Percentiles rank a stretch among this genome's conserved stretches.
phyloP scores from a whole-genome alignment of 2,797 vertebrate genomes.

The Capromys pilorides region DNA sequence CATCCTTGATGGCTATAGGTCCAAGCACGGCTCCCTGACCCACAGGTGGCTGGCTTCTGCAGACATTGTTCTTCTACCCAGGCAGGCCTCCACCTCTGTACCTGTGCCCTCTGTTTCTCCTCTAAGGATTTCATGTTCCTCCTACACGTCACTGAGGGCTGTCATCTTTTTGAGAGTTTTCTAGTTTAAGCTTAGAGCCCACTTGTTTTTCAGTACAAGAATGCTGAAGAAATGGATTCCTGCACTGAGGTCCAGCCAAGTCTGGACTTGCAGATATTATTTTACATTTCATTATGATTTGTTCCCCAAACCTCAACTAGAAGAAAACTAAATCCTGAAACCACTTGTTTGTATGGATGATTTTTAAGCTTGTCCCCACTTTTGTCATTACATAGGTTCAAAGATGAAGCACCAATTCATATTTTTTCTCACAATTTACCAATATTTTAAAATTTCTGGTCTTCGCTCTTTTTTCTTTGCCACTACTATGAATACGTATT shows the following conservation, averaged over 20 bases:
- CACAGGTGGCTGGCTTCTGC: not conserved
- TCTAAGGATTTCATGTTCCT: not conserved
- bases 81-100: not conserved
- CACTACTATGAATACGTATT: not conserved
- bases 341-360: not conserved
- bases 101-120: not conserved
- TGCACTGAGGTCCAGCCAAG: not conserved
- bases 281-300: not conserved
- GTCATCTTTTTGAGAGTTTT: not conserved
- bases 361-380: not conserved
- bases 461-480: not conserved
- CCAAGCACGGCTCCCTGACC: fast-evolving
- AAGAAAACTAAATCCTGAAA: not conserved
- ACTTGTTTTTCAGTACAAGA: not conserved
- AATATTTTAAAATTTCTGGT: not conserved
- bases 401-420: not conserved
- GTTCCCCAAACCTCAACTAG: not conserved
- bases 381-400: not conserved
- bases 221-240: not conserved
- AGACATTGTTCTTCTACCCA: not conserved
- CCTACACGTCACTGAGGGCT: not conserved
- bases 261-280: not conserved
- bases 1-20: not conserved
- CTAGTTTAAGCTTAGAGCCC: not conserved
- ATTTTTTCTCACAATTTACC: not conserved